A percentile compares a stretch with the other conserved stretches of the same genome.
Evolutionary conservation across 2,113 vertebrate genomes (phyloP).

Genomic region (Varanus komodoensis): DNA sequence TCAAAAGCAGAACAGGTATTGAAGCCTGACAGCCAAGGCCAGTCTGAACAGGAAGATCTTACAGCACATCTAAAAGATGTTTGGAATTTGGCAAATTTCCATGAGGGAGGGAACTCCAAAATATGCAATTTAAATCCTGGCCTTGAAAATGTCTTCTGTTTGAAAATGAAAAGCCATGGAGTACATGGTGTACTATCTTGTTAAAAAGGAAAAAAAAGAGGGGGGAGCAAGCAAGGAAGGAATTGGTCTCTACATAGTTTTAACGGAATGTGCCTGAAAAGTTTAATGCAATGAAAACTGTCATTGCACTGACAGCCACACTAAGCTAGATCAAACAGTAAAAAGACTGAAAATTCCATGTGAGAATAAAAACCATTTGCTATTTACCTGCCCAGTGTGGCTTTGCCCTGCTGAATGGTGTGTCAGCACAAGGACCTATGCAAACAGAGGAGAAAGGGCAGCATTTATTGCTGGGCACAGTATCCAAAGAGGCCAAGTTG

Average conservation of each 20-base stretch:
- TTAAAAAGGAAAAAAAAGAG: background rate
- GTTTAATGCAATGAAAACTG: background rate
- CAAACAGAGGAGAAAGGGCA: background rate
- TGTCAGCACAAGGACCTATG: background rate
- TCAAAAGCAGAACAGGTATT: background rate
- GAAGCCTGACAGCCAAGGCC: background rate
- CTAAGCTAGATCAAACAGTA: background rate
- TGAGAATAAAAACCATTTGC: background rate
- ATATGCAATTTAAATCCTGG: background rate
- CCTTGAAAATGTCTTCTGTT: conserved; percentile 1
- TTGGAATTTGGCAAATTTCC: background rate
- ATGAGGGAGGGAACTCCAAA: background rate
- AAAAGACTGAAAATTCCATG: background rate
- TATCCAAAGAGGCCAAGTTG: background rate
- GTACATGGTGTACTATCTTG: background rate
- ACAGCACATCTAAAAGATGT: background rate
- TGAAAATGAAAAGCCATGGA: background rate
- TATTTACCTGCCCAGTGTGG: background rate
- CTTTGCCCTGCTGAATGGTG: background rate
- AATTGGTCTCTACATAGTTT: background rate
- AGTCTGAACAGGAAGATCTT: conserved; percentile 1
- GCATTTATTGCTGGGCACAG: background rate
- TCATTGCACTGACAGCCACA: background rate
- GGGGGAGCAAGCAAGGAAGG: too few relatives aligned
- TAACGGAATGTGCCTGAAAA: background rate